These are phyloP conservation scores for Manduca sexta DNA, from an alignment of 1,140 invertebrate species.

Conservation along the genomic window DNA sequence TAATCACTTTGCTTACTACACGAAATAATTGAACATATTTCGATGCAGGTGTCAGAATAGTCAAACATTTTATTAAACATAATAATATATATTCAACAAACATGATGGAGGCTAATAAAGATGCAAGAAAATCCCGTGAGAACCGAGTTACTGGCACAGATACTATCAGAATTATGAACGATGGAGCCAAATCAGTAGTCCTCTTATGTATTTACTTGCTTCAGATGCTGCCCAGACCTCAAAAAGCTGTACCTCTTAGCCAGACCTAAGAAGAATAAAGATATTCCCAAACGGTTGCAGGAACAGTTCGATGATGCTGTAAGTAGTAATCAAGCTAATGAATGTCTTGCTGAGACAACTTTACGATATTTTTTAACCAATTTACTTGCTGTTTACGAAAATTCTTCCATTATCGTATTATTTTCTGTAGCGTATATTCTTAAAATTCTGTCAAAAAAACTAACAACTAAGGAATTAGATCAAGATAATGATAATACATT, in stretches of 20 bases:
- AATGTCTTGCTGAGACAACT: not conserved
- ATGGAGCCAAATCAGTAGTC: not conserved
- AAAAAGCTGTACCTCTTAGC: conserved; percentile 80
- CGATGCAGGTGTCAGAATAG: too few species aligned
- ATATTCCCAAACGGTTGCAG: conserved; percentile 72
- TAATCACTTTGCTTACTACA: too few species aligned
- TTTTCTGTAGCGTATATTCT: too few species aligned
- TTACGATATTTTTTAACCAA: too few species aligned
- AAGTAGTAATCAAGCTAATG: conserved; percentile 35
- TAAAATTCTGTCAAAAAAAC: too few species aligned
- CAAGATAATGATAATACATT: not conserved
- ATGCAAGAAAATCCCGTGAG: not conserved
- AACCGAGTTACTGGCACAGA: too few species aligned
- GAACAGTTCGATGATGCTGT: conserved; percentile 74
- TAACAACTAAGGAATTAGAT: not conserved
- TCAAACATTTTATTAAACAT: too few species aligned
- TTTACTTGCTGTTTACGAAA: not conserved
- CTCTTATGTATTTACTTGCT: too few species aligned
- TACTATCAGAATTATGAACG: not conserved
- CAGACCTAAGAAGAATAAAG: conserved; percentile 80
- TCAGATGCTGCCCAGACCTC: conserved; percentile 80
- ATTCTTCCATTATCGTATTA: not conserved
- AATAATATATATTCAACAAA: too few species aligned
- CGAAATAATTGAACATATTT: too few species aligned
- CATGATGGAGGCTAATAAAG: too few species aligned